Conservation (phyloP, 2,888 invertebrate genomes). For the Sesia bembeciformis region DNA sequence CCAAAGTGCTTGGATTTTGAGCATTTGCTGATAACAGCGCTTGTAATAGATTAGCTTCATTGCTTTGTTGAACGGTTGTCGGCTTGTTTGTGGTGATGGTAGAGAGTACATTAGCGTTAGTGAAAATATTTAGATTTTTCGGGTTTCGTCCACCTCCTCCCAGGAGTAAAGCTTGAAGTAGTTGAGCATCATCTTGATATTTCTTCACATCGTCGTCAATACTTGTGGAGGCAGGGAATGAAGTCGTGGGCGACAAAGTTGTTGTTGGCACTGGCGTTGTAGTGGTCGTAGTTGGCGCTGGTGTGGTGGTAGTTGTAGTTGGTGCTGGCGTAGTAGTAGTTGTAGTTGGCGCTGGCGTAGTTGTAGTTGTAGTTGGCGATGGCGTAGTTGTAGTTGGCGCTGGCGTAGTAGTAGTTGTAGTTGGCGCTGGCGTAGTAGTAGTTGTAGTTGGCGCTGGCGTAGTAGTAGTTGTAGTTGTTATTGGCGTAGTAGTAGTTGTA, state of each 20-base stretch:
- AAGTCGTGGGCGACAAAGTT: slow-evolving; percentile 24
- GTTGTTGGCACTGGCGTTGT: slow-evolving; percentile 20
- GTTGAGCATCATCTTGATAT: slow-evolving; percentile 41
- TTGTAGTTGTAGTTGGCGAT: slow-evolving; percentile 18
- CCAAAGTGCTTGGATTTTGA: slow-evolving; percentile 26
- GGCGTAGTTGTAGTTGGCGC: slow-evolving; percentile 15
- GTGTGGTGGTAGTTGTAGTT: slow-evolving; percentile 15
- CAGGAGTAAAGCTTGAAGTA: slow-evolving; percentile 32
- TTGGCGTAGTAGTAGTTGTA: slow-evolving; percentile 10
- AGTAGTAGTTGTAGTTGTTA: slow-evolving; percentile 13
- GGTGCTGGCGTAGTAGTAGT: slow-evolving; percentile 11
- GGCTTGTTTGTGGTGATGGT: slow-evolving; percentile 12
- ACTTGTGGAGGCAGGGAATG: slow-evolving; percentile 5
- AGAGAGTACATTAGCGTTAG: slow-evolving; percentile 19
- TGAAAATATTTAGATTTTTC: slow-evolving; percentile 41
- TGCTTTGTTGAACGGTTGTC: slow-evolving; percentile 17
- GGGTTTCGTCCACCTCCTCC: slow-evolving; percentile 52
- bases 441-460: slow-evolving; percentile 13
- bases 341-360: slow-evolving; percentile 16
- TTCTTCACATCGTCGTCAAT: slow-evolving; percentile 23
- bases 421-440: slow-evolving; percentile 12
- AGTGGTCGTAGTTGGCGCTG: slow-evolving; percentile 24
- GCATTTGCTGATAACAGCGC: slow-evolving; percentile 38
- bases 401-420: slow-evolving; percentile 16
- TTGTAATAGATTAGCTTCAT: slow-evolving; percentile 45